A percentile compares a stretch with the other conserved stretches of the same genome.
Conservation (phyloP, 2,888 invertebrate genomes). For the Portevinia maculata region DNA sequence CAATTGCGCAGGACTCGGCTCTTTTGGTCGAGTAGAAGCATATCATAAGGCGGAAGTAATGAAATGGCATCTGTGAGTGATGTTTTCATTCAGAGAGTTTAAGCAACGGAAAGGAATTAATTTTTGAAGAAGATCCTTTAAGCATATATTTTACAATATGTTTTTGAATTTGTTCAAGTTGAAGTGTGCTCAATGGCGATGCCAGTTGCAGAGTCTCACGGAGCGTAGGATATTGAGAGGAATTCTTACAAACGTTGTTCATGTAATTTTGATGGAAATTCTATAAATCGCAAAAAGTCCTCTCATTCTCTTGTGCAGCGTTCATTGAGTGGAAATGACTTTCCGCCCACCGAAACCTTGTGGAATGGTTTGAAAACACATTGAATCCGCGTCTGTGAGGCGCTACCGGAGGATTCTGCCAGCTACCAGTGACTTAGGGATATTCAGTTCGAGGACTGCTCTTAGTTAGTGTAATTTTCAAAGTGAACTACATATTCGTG, state of each 20-base stretch:
- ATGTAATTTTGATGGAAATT: neutral
- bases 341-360: neutral
- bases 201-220: neutral
- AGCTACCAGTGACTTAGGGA: too few relatives aligned
- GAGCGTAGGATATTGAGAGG: neutral
- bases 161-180: neutral
- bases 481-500: too few relatives aligned
- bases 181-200: neutral
- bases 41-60: neutral
- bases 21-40: neutral
- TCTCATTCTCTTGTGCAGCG: neutral
- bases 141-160: neutral
- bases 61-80: slow-evolving; percentile 36
- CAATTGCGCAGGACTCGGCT: slow-evolving; percentile 51
- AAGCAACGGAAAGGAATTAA: slow-evolving; percentile 7
- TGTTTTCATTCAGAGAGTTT: slow-evolving; percentile 40
- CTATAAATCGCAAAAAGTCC: neutral
- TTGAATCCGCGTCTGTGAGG: too few relatives aligned
- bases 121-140: neutral
- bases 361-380: neutral
- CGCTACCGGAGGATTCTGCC: too few relatives aligned
- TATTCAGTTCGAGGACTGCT: too few relatives aligned
- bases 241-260: neutral
- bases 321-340: neutral
- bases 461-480: too few relatives aligned